These are phyloP conservation scores for Taurulus bubalis DNA, from an alignment of 2,113 vertebrate species.

Conservation along the genomic window DNA sequence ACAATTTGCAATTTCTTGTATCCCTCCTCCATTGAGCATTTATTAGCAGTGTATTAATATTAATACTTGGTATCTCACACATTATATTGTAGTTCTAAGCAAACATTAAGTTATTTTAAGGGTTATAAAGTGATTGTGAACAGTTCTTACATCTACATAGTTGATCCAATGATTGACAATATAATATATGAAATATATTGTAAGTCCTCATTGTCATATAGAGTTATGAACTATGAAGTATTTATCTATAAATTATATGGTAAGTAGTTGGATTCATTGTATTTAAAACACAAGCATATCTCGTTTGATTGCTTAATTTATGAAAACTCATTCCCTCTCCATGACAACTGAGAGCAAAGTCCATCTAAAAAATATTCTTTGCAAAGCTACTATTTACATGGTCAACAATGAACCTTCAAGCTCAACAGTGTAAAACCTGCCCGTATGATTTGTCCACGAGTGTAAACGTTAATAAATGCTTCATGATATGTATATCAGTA, in stretches of 20 bases:
- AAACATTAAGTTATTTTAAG: not conserved
- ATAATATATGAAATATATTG: not conserved
- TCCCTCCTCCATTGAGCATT: not conserved
- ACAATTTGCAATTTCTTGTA: not conserved
- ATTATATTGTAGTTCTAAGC: not conserved
- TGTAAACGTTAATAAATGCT: not conserved
- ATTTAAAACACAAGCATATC: not conserved
- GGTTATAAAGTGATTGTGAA: not conserved
- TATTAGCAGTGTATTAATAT: not conserved
- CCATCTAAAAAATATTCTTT: not conserved
- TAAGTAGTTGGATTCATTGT: not conserved
- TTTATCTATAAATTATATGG: not conserved
- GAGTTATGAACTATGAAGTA: not conserved
- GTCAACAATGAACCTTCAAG: not conserved
- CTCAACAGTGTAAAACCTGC: not conserved
- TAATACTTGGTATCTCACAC: not conserved
- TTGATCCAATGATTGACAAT: not conserved
- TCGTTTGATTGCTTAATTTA: not conserved
- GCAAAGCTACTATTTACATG: not conserved
- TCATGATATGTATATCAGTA: not conserved
- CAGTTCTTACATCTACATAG: not conserved
- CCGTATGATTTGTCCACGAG: not conserved
- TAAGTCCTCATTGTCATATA: not conserved
- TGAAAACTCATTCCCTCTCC: not conserved
- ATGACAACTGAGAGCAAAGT: not conserved